A percentile compares a stretch with the other conserved stretches of the same genome.
Evolutionary conservation across 2,888 invertebrate species (phyloP).

Genomic region (Melipona beecheii): DNA sequence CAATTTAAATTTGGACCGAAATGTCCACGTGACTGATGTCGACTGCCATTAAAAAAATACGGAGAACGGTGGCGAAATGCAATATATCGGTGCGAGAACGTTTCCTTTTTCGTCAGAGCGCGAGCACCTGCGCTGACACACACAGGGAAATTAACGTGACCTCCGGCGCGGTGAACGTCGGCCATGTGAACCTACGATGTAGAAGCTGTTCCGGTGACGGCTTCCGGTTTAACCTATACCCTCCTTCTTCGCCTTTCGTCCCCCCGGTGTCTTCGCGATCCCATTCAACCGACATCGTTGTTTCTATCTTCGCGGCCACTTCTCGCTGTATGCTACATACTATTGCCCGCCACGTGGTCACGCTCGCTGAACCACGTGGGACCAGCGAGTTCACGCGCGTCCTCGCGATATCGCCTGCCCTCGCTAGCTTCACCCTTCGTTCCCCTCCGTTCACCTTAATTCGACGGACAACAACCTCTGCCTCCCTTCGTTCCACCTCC

Average conservation of each 20-base stretch:
- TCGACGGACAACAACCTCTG: conserved; percentile 31
- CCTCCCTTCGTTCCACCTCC: neutral
- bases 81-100: neutral
- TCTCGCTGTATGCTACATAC: conserved; percentile 71
- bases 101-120: conserved; percentile 67
- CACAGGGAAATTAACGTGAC: conserved; percentile 80
- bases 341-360: conserved; percentile 80
- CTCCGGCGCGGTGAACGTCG: conserved; percentile 69
- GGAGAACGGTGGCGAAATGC: conserved; percentile 7
- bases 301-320: conserved; percentile 62
- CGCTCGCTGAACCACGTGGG: conserved; percentile 82
- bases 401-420: conserved; percentile 64
- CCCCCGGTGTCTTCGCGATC: conserved; percentile 24
- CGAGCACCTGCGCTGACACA: conserved; percentile 75
- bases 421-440: conserved; percentile 14
- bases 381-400: conserved; percentile 70
- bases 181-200: conserved; percentile 79
- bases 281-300: conserved; percentile 73
- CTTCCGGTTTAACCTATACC: conserved; percentile 77
- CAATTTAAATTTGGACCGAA: neutral
- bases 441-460: conserved; percentile 42
- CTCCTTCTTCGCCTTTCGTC: conserved; percentile 33
- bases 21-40: neutral
- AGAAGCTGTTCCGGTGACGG: conserved; percentile 79
- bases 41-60: neutral